phyloP scores from a whole-genome alignment of 2,797 vertebrate genomes.

The Chloroceryle inda region DNA sequence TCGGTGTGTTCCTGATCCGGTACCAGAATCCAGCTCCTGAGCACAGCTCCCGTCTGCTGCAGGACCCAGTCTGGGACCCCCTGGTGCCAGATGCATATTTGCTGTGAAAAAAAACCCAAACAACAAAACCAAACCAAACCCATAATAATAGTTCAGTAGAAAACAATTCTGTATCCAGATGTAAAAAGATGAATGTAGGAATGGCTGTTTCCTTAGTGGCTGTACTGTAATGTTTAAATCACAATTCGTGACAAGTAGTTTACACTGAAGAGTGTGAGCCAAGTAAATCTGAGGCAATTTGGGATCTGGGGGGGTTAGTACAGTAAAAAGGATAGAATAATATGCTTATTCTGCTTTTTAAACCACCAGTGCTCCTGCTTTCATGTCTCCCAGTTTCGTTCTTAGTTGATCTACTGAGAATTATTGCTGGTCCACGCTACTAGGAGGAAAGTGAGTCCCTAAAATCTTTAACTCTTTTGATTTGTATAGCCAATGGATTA shows the following conservation, averaged over 20 bases:
- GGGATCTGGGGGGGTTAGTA: not conserved
- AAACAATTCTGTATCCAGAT: not conserved
- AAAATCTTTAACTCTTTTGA: not conserved
- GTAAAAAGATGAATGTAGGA: not conserved
- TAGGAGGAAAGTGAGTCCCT: not conserved
- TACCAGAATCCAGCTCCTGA: no score
- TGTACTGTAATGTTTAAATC: not conserved
- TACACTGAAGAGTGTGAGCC: not conserved
- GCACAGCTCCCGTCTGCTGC: no score
- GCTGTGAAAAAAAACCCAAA: not conserved
- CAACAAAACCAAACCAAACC: no score
- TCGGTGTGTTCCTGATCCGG: no score
- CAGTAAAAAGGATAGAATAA: not conserved
- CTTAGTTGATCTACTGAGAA: not conserved
- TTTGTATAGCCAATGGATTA: not conserved
- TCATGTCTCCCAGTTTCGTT: not conserved
- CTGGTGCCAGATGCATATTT: not conserved
- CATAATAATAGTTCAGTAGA: not conserved
- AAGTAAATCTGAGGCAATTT: not conserved
- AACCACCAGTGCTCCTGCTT: not conserved
- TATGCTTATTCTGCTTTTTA: not conserved
- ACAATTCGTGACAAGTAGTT: not conserved
- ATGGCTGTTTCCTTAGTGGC: not conserved
- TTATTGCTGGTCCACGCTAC: not conserved
- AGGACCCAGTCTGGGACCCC: no score